These are phyloP conservation scores for Trematomus bernacchii DNA, from an alignment of 2,797 vertebrate genomes.

Conservation along the genomic window DNA sequence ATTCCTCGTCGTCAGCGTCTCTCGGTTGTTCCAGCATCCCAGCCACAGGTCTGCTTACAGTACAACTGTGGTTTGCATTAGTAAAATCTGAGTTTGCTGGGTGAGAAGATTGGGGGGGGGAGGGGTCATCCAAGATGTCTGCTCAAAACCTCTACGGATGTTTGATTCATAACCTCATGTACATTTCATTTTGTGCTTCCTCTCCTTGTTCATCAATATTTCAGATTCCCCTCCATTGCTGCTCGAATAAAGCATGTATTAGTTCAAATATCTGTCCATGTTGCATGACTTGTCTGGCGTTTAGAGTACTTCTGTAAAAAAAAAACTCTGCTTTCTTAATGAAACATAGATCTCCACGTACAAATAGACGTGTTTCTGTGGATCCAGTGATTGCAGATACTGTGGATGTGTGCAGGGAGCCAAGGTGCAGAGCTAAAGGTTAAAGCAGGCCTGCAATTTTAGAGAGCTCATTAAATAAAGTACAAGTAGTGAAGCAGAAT, in stretches of 20 bases:
- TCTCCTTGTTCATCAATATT: conserved; percentile 66
- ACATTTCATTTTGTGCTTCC: conserved; percentile 69
- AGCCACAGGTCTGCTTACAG: conserved; percentile 43
- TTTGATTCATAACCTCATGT: conserved; percentile 74
- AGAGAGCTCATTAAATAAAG: conserved; percentile 46
- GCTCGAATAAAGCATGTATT: conserved; percentile 48
- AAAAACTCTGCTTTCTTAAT: not conserved
- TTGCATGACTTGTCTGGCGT: conserved; percentile 38
- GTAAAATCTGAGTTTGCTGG: conserved; percentile 15
- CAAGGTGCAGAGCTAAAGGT: conserved; percentile 25
- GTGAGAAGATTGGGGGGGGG: not conserved
- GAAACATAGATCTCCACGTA: not conserved
- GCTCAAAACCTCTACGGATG: conserved; percentile 41
- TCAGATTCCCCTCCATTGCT: conserved; percentile 37
- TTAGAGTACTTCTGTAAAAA: conserved; percentile 19
- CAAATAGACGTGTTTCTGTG: not conserved
- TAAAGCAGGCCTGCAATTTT: conserved; percentile 15
- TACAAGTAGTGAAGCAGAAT: conserved; percentile 18
- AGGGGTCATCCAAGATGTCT: conserved; percentile 20
- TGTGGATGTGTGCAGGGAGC: not conserved
- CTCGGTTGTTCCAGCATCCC: conserved; percentile 22
- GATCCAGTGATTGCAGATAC: conserved; percentile 1
- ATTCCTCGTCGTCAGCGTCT: conserved; percentile 58
- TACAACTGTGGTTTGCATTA: conserved; percentile 31
- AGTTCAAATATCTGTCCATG: conserved; percentile 48